A percentile compares a stretch with the other conserved stretches of the same genome.
These are phyloP conservation scores for Gymnosoma rotundatum DNA, from an alignment of 2,888 invertebrate species.

Conservation along the genomic window DNA sequence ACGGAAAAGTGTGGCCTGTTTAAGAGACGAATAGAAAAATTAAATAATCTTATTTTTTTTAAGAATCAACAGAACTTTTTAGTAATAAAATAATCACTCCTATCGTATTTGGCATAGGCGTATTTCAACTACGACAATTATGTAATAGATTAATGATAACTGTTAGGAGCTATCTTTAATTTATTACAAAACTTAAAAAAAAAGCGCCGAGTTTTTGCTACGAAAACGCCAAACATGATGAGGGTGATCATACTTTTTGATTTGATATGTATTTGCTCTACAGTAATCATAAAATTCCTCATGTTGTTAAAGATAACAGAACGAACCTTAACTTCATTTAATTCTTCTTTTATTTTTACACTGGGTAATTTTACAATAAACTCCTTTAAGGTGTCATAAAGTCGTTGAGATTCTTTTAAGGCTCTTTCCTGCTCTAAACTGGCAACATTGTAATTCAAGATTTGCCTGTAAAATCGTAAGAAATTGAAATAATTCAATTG, in stretches of 20 bases:
- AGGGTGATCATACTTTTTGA: no score
- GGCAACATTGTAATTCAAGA: slow-evolving; percentile 79
- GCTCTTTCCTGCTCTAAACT: slow-evolving; percentile 78
- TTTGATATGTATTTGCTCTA: no score
- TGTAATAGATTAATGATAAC: no score
- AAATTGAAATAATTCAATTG: background rate
- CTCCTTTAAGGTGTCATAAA: slow-evolving; percentile 80
- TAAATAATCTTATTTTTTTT: background rate
- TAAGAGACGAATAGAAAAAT: background rate
- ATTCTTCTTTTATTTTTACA: slow-evolving; percentile 79
- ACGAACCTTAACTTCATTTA: slow-evolving; percentile 79
- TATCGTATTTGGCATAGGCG: no score
- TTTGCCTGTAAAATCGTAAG: slow-evolving; percentile 74
- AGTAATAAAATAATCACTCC: background rate
- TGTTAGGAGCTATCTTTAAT: no score
- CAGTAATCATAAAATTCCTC: background rate
- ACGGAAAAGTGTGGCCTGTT: slow-evolving; percentile 77
- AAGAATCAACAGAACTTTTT: background rate
- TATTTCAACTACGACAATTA: no score
- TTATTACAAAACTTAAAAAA: no score
- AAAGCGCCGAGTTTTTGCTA: no score
- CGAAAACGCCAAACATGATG: no score
- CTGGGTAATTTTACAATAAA: slow-evolving; percentile 81
- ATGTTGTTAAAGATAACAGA: background rate
- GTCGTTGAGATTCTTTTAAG: slow-evolving; percentile 78